These are phyloP conservation scores for Cinclus cinclus DNA, from an alignment of 2,113 vertebrate species.

Conservation along the genomic window DNA sequence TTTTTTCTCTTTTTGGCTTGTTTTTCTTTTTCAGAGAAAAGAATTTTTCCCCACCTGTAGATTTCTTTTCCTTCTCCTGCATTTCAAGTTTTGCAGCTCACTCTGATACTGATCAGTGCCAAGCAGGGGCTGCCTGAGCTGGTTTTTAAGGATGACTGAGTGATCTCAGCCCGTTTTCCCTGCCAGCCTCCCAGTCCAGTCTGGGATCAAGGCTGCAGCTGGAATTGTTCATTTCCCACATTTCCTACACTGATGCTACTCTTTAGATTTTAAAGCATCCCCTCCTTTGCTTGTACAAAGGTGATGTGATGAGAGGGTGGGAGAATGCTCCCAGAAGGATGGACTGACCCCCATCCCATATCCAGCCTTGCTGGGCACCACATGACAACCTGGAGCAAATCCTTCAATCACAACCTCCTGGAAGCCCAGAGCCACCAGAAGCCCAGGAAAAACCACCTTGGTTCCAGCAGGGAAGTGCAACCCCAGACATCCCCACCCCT, in stretches of 20 bases:
- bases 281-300: no score
- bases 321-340: rapidly evolving
- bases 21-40: not conserved
- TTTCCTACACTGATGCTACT: no score
- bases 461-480: not conserved
- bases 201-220: not conserved
- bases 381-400: not conserved
- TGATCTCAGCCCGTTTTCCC: not conserved
- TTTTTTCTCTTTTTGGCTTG: no score
- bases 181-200: not conserved
- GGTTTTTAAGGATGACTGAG: not conserved
- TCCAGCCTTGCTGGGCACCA: not conserved
- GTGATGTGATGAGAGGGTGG: rapidly evolving
- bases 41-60: not conserved
- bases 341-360: not conserved
- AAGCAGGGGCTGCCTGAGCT: not conserved
- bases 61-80: not conserved
- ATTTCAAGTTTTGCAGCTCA: not conserved
- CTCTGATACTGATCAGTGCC: not conserved
- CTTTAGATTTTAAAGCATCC: not conserved
- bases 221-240: not conserved
- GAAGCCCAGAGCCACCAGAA: not conserved
- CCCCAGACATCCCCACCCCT: not conserved
- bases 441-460: not conserved
- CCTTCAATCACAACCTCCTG: not conserved